Conservation (phyloP, 64 coral and sea anemone species). For the Dendrophyllia cribrosa region DNA sequence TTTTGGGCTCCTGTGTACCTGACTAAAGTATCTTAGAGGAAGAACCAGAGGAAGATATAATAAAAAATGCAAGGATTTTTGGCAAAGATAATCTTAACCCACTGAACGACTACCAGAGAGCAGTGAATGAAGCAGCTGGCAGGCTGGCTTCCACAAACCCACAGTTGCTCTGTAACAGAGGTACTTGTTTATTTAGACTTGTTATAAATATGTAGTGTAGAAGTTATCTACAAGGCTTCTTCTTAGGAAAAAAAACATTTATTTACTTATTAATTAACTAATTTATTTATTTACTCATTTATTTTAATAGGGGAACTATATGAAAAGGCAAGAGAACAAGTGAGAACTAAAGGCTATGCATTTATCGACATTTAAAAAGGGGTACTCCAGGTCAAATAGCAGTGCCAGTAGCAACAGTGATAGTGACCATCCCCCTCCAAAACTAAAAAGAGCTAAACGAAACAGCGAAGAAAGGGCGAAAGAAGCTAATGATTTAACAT, state of each 20-base stretch:
- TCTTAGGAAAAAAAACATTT: neutral
- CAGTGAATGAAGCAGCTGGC: conserved; percentile 16
- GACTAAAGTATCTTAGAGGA: neutral
- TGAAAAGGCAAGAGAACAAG: conserved; percentile 10
- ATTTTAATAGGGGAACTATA: conserved; percentile 10
- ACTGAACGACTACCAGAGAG: neutral
- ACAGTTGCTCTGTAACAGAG: conserved; percentile 15
- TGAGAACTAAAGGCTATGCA: conserved; percentile 1
- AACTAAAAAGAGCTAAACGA: conserved; percentile 8
- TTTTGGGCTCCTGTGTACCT: too few species aligned
- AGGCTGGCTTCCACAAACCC: neutral
- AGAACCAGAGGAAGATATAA: neutral
- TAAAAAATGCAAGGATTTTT: conserved; percentile 4
- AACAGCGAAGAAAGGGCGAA: conserved; percentile 8
- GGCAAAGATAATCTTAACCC: neutral
- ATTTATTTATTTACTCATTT: neutral
- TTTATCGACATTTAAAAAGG: neutral
- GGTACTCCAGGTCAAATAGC: conserved; percentile 4
- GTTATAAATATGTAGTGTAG: neutral
- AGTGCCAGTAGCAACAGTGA: conserved; percentile 7
- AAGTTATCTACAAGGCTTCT: neutral
- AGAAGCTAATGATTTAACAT: conserved; percentile 21
- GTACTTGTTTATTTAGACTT: neutral
- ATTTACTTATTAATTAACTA: neutral
- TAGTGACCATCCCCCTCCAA: neutral